Conservation (phyloP, 2,113 vertebrate genomes). For the Hemiscyllium ocellatum region DNA sequence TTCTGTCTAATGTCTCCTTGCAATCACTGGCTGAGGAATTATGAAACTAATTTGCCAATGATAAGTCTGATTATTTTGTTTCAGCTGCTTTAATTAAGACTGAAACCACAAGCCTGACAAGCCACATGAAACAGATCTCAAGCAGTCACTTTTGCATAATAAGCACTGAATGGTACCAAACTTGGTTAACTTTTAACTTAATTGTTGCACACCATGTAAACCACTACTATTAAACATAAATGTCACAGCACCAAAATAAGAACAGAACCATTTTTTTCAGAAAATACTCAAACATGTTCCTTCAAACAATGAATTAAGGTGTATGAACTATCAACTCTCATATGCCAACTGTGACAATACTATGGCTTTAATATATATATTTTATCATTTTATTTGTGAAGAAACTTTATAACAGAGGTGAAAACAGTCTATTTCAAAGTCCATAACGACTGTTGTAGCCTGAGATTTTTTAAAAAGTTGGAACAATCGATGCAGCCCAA, state of each 20-base stretch:
- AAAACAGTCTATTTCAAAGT: too few relatives aligned
- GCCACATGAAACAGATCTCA: not conserved
- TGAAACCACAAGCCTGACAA: not conserved
- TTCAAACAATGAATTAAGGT: not conserved
- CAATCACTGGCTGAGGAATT: not conserved
- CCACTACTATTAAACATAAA: not conserved
- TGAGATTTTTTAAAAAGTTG: too few relatives aligned
- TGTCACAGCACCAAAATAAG: not conserved
- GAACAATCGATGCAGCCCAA: too few relatives aligned
- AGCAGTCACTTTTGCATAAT: not conserved
- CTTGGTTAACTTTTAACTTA: not conserved
- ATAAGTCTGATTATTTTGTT: not conserved
- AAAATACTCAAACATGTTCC: not conserved
- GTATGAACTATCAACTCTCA: not conserved
- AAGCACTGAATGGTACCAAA: not conserved
- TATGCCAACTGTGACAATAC: too few relatives aligned
- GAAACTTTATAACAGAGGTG: too few relatives aligned
- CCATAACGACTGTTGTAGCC: too few relatives aligned
- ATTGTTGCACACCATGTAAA: not conserved
- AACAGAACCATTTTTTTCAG: not conserved
- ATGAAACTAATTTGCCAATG: not conserved
- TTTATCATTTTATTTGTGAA: too few relatives aligned
- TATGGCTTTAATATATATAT: too few relatives aligned
- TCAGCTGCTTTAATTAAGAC: not conserved
- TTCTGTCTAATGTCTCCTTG: not conserved